Percentiles rank a stretch among this genome's conserved stretches.
These are phyloP conservation scores for Ormia ochracea DNA, from an alignment of 2,888 invertebrate genomes.

Conservation along the genomic window DNA sequence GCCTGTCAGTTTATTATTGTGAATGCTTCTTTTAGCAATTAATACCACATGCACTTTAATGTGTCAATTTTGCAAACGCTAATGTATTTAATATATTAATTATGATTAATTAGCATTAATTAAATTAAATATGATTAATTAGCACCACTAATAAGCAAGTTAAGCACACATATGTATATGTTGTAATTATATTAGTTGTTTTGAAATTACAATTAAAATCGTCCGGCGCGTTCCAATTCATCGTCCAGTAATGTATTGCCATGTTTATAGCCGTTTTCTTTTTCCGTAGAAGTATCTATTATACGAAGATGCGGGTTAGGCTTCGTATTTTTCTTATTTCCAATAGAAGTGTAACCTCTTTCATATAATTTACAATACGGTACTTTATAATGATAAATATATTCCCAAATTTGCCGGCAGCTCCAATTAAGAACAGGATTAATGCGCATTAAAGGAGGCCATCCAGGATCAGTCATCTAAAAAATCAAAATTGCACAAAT, in stretches of 20 bases:
- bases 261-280: constrained; percentile 79
- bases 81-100: background rate
- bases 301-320: constrained; percentile 85
- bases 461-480: constrained; percentile 89
- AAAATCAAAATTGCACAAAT: no score
- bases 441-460: constrained; percentile 93
- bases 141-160: background rate
- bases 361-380: constrained; percentile 96
- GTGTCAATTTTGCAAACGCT: no score
- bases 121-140: background rate
- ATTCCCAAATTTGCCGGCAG: constrained; percentile 94
- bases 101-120: background rate
- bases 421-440: constrained; percentile 95
- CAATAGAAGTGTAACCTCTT: constrained; percentile 93
- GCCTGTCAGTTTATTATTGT: no score
- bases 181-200: background rate
- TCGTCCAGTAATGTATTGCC: constrained; percentile 81
- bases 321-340: constrained; percentile 86
- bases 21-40: no score
- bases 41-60: no score
- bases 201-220: constrained; percentile 55
- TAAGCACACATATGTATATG: background rate
- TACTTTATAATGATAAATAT: constrained; percentile 85
- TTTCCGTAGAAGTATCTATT: constrained; percentile 77
- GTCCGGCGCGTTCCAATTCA: constrained; percentile 73